These are phyloP conservation scores for Pogonocichla stellata DNA, from an alignment of 2,113 vertebrate genomes.

Conservation along the genomic window DNA sequence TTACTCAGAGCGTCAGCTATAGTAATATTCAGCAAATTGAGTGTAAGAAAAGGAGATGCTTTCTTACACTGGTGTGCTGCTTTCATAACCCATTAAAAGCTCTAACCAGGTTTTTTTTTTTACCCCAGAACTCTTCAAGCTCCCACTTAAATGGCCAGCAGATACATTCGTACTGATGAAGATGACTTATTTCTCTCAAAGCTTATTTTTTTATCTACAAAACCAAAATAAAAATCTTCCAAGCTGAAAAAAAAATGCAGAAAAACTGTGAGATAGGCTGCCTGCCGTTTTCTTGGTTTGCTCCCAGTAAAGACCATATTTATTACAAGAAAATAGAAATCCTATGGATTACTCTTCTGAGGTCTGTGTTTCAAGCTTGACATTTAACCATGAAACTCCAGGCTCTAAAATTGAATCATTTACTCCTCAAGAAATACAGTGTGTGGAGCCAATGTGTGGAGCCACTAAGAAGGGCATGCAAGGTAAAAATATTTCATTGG, in stretches of 20 bases:
- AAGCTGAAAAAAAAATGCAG: not conserved
- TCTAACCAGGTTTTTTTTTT: not conserved
- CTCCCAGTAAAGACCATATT: constrained; percentile 50
- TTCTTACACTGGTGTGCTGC: not conserved
- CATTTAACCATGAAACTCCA: constrained; percentile 62
- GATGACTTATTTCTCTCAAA: constrained; percentile 6
- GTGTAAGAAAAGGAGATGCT: not conserved
- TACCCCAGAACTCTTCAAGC: not conserved
- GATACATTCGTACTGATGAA: not conserved
- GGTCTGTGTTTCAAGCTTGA: constrained; percentile 53
- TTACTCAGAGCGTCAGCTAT: not conserved
- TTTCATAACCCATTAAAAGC: not conserved
- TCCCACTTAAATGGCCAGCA: not conserved
- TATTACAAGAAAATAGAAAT: constrained; percentile 67
- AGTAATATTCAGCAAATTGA: not conserved
- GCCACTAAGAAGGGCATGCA: not conserved
- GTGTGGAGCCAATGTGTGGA: not conserved
- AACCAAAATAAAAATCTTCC: not conserved
- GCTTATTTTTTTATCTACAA: not conserved
- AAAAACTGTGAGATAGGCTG: not conserved
- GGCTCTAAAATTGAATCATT: constrained; percentile 50
- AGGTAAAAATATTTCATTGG: not conserved
- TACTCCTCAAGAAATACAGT: constrained; percentile 24
- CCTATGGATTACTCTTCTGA: constrained; percentile 55
- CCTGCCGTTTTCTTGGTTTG: constrained; percentile 37